Evolutionary conservation across 2,113 vertebrate species (phyloP).

Genomic region (Tiliqua scincoides): DNA sequence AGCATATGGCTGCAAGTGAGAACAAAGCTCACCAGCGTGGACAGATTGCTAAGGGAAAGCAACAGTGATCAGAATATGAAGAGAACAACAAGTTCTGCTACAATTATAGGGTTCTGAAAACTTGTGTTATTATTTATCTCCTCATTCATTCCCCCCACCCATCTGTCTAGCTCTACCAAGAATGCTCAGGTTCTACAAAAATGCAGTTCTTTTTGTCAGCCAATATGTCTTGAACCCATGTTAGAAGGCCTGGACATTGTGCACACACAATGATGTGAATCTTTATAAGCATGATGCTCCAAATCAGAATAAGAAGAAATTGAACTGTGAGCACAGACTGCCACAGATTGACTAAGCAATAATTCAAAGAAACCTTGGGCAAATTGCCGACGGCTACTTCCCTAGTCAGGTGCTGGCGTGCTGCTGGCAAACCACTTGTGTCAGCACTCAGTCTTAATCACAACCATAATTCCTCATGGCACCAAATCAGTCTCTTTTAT

Average conservation of each 20-base stretch:
- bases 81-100: conserved; percentile 50
- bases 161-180: conserved; percentile 47
- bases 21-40: conserved; percentile 43
- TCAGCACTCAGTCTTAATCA: neutral
- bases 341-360: neutral
- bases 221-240: neutral
- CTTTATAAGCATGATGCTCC: neutral
- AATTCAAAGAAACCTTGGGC: neutral
- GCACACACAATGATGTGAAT: neutral
- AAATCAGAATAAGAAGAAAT: neutral
- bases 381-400: neutral
- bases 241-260: neutral
- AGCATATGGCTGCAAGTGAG: conserved; percentile 53
- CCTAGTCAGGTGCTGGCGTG: neutral
- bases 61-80: conserved; percentile 27
- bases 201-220: neutral
- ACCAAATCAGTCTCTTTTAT: neutral
- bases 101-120: conserved; percentile 36
- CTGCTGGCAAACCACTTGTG: neutral
- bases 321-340: neutral
- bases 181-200: conserved; percentile 41
- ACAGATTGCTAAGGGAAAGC: conserved; percentile 46
- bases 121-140: conserved; percentile 44
- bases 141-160: conserved; percentile 36
- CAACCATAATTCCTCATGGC: neutral